Base-by-base conservation (phyloP, 2,797 vertebrate genomes). In the Carapus acus region DNA sequence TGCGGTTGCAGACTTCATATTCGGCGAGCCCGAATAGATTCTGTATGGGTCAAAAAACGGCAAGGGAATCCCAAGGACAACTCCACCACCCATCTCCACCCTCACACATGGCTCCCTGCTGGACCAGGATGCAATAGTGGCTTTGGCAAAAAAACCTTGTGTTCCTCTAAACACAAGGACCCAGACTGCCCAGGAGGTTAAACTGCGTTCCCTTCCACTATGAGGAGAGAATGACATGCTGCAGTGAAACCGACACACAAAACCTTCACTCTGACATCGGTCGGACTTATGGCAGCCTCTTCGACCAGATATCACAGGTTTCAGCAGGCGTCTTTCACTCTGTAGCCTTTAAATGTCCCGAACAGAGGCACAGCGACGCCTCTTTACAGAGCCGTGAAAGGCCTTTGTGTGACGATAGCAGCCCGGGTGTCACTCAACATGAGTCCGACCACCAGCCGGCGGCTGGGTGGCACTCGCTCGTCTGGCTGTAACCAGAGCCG, bases 401-500 rank as follows among this genome's bases (percentile, higher is more conserved):
- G 33, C 34, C 42, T 55, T 40, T 51, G 60, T 65, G 60, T 58
- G 58, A 43, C 48, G 21, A 65, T 43, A 38, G 66, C 62, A 58
- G 60, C 67, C 45, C 36, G 24, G 65, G 69, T 77, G 73, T 80
- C 73, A 67, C 53, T 73, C 52, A 51, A 78, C 74, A 78, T 46
- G 62, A 69, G 39, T 65, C 58, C 49, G 45, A 52, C 43, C 45
- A 34, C 20, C 21, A 15, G 34, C 41, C 67, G 53, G 71, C 65
- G 62, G 59, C 71, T 61, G 71, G 61, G 62, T 67, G 71, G 72
- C 67, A 65, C 72, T 79, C 54, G 57, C 65, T 58, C 36, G 59
- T 70, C 67, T 47, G 19, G 60, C 67, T 79, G 86, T 70, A 86
- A 86, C 79, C 72, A 59, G 80, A 86, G 54, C 80, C 65, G 24